Conservation (phyloP, 1,140 invertebrate genomes). For the Heliconius hewitsoni region DNA sequence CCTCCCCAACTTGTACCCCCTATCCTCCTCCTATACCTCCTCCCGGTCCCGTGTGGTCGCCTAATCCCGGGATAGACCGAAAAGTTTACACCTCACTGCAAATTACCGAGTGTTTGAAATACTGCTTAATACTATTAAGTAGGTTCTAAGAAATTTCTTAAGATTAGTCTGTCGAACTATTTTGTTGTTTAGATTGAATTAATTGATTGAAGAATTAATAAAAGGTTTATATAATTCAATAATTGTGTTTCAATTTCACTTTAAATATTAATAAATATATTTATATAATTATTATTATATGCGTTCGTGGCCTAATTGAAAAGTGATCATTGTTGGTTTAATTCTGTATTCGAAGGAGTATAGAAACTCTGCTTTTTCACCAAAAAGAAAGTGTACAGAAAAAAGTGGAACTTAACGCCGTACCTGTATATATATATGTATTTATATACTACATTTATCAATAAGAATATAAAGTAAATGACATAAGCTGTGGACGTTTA, state of each 20-base stretch:
- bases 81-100: conserved; percentile 31
- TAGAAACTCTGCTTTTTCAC: too few relatives aligned
- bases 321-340: too few relatives aligned
- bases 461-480: neutral
- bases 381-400: neutral
- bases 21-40: conserved; percentile 2
- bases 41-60: conserved; percentile 23
- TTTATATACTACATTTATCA: neutral
- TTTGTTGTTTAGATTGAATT: neutral
- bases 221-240: too few relatives aligned
- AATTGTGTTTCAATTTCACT: too few relatives aligned
- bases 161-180: neutral
- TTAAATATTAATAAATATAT: too few relatives aligned
- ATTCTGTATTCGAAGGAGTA: too few relatives aligned
- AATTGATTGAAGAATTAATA: too few relatives aligned
- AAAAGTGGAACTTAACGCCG: neutral
- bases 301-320: too few relatives aligned
- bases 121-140: conserved; percentile 28
- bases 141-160: neutral
- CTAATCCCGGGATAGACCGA: conserved; percentile 30
- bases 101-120: conserved; percentile 31
- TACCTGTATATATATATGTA: neutral
- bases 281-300: too few relatives aligned
- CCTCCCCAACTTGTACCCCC: conserved; percentile 22
- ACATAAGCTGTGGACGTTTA: conserved; percentile 1